Conservation (phyloP, 1,140 invertebrate species). For the Aporrectodea caliginosa region DNA sequence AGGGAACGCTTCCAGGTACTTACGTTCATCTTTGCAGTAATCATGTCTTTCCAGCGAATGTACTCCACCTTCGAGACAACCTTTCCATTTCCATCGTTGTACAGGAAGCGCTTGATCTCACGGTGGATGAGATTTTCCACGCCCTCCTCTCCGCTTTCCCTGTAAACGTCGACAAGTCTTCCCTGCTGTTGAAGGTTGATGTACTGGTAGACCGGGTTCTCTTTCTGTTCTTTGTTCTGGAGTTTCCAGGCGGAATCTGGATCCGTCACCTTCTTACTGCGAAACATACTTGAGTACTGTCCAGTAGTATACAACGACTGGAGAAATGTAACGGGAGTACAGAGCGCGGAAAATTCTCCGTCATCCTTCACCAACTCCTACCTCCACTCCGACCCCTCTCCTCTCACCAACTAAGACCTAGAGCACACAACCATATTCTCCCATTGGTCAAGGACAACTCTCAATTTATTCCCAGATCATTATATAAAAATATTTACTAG, state of each 20-base stretch:
- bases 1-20: too few species aligned
- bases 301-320: too few species aligned
- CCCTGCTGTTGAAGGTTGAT: constrained; percentile 53
- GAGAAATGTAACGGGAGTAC: too few species aligned
- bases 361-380: too few species aligned
- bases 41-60: constrained; percentile 83
- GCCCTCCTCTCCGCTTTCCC: constrained; percentile 61
- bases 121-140: constrained; percentile 82
- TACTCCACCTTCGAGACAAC: constrained; percentile 85
- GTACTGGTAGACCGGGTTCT: constrained; percentile 58
- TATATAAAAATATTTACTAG: too few species aligned
- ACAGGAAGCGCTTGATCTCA: constrained; percentile 83
- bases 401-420: too few species aligned
- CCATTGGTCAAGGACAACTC: too few species aligned
- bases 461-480: too few species aligned
- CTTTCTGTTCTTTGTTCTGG: constrained; percentile 56
- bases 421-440: too few species aligned
- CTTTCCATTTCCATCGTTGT: constrained; percentile 79
- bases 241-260: constrained; percentile 58
- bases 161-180: constrained; percentile 76
- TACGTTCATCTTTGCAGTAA: constrained; percentile 57
- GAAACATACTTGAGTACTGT: too few species aligned
- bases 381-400: too few species aligned
- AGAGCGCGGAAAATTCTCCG: too few species aligned
- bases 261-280: constrained; percentile 34